Percentiles rank a stretch among this genome's conserved stretches.
Evolutionary conservation across 2,797 vertebrate species (phyloP).

Genomic region (Periophthalmus magnuspinnatus): DNA sequence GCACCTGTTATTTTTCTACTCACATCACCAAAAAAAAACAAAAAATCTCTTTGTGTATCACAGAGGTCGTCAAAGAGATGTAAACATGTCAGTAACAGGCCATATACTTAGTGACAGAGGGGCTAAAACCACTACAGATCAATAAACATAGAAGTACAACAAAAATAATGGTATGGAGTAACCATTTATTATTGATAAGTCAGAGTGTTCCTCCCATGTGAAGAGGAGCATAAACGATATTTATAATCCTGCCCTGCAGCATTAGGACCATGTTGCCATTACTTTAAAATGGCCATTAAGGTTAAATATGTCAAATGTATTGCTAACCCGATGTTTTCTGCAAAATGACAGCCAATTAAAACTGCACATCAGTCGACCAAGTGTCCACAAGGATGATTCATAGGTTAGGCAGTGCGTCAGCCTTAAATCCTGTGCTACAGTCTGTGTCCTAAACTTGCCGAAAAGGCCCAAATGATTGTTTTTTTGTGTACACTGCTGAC

Average conservation of each 20-base stretch:
- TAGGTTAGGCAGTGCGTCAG: constrained; percentile 46
- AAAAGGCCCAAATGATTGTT: constrained; percentile 17
- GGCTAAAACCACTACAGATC: neutral
- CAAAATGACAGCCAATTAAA: constrained; percentile 55
- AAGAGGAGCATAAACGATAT: neutral
- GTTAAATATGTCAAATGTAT: constrained; percentile 32
- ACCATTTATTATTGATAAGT: neutral
- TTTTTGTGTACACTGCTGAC: constrained; percentile 16
- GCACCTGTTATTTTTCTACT: constrained; percentile 32
- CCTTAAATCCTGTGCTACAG: constrained; percentile 16
- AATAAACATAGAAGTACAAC: neutral
- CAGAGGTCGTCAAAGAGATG: neutral
- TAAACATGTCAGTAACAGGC: neutral
- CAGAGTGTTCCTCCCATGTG: neutral
- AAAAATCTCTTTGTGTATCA: neutral
- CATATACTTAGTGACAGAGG: neutral
- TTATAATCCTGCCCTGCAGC: neutral
- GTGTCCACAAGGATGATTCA: constrained; percentile 52
- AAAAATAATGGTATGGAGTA: neutral
- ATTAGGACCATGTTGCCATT: neutral
- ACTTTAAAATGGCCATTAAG: constrained; percentile 5
- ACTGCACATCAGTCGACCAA: constrained; percentile 42
- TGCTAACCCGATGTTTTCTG: constrained; percentile 33
- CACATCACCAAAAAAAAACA: constrained; percentile 4
- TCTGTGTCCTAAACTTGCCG: neutral